Evolutionary conservation across 2,888 invertebrate species (phyloP), one percentile per base, ranked within the genome.

Genomic region (Eupelmus urozonus): DNA sequence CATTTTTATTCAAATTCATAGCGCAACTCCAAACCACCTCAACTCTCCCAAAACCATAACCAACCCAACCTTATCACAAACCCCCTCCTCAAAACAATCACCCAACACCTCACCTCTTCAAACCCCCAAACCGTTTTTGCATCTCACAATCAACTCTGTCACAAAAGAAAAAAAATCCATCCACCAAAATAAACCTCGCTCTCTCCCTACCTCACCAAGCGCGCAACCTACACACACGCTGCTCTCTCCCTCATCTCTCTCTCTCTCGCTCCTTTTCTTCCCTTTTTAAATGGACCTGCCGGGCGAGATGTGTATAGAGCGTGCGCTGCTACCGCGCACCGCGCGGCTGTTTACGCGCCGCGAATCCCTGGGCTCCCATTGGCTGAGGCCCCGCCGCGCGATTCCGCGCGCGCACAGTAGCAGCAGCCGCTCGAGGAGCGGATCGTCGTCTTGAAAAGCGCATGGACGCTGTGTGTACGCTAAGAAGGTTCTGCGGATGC

Each of bases 201-300:
- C 60, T 29, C 55, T 55, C 34, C 23, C 34, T 55, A 11, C 20
- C 7, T 71, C 63, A 25, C n/a, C 45, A 62, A 2, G 13, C 45
- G 13, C 45, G 16, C 45, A 45, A 13, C 16, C 7, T 45, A 45
- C 16, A 45, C 16, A 45, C 16, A 45, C 45, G 13, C 45, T n/a
- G 16, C 16, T 9, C 45, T 63, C 16, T 27, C n/a, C 34, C 55
- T 62, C 53, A n/a, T 63, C 27, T 40, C 53, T 20, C 40, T 60
- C 57, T 59, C 27, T 1, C 53, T 51, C 7, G 18, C 62, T 29
- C 59, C 57, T 70, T 74, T 78, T 74, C 57, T 74, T 78, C 65
- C 69, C 69, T 69, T 78, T 78, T 78, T 69, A 74, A 74, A 78
- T 74, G 74, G 73, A 78, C 69, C 73, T 73, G 78, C 69, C 78